Base-by-base conservation (phyloP, 2,888 invertebrate genomes). In the Tinea trinotella region DNA sequence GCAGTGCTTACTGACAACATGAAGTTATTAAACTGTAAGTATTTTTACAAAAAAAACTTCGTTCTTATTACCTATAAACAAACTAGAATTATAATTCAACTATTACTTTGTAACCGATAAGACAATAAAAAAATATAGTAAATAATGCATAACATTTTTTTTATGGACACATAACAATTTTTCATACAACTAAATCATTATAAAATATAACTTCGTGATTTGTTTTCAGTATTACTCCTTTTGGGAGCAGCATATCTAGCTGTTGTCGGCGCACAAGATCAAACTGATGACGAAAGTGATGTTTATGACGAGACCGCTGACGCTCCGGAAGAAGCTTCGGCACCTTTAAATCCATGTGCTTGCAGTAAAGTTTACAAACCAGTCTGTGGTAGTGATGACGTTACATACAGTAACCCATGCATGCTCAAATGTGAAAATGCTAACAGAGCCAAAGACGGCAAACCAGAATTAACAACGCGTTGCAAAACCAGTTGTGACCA, bases 161-260 rank as follows among this genome's bases (percentile, higher is more conserved):
- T n/a, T n/a, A n/a, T n/a, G n/a, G n/a, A n/a, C n/a, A n/a, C n/a
- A n/a, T n/a, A n/a, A n/a, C n/a, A n/a, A n/a, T n/a, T n/a, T n/a
- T n/a, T n/a, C n/a, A 24, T 24, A 24, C 24, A 7, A 24, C 5
- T 24, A 7, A 24, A 24, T 24, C 9, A 24, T 24, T 24, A 9
- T 24, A 7, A 7, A 9, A 24, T 24, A 24, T 24, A 24, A 24
- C 5, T 9, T 24, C 9, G 9, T 24, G 24, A 24, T 24, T 24
- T n/a, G n/a, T 4, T 46, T 46, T 46, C 46, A 46, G 46, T 46
- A 19, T 46, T 46, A 46, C 10, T 46, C 19, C 3, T 46, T n/a
- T 19, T 46, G 15, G 46, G 46, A 19, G 19, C 19, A 17, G 46
- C 46, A 19, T 46, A 46, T 10, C 17, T 46, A 17, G 17, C 46